Percentiles rank a stretch among this genome's conserved stretches.
Evolutionary conservation across 2,888 invertebrate genomes (phyloP).

Genomic region (Apodemia duryi): DNA sequence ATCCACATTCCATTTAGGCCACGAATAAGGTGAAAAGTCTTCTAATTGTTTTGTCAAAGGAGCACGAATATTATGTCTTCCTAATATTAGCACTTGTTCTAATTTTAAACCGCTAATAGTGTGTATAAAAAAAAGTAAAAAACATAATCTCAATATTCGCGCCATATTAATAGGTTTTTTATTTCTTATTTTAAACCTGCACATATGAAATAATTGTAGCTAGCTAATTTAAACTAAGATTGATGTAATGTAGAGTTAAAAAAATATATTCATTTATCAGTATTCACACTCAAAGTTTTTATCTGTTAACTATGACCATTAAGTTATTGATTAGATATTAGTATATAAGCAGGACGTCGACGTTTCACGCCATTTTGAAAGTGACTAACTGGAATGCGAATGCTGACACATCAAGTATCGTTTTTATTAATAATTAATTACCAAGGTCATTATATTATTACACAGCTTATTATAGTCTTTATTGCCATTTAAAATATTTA

Average conservation of each 20-base stretch:
- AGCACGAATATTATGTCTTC: constrained; percentile 56
- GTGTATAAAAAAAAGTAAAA: constrained; percentile 21
- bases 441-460: neutral
- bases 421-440: neutral
- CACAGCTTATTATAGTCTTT: neutral
- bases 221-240: no score
- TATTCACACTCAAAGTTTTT: neutral
- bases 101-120: constrained; percentile 29
- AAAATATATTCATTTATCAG: neutral
- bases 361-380: constrained; percentile 1
- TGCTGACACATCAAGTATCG: neutral
- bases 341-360: neutral
- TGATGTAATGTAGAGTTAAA: no score
- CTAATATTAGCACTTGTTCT: constrained; percentile 52
- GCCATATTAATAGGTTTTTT: constrained; percentile 21
- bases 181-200: no score
- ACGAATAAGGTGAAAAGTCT: constrained; percentile 41
- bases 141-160: constrained; percentile 18
- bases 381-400: neutral
- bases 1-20: constrained; percentile 47
- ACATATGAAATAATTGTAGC: no score
- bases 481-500: neutral
- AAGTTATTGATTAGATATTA: neutral
- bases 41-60: constrained; percentile 45
- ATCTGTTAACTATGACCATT: neutral